Evolutionary conservation across 1,140 invertebrate genomes (phyloP).

Genomic region (Drosophila bocki): DNA sequence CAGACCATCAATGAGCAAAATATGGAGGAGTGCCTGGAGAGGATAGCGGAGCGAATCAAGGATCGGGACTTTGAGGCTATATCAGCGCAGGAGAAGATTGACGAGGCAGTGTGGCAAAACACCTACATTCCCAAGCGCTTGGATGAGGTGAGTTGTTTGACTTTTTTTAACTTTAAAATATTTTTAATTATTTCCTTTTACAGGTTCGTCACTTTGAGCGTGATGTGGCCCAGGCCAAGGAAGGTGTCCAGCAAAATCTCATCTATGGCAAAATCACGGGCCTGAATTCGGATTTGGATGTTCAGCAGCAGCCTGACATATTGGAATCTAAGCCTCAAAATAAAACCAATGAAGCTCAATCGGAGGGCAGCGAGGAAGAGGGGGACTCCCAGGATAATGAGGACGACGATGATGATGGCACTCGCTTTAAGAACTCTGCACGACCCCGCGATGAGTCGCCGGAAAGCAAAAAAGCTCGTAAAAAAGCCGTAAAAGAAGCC

Average conservation of each 20-base stretch:
- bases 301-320: slow-evolving; percentile 87
- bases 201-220: slow-evolving; percentile 95
- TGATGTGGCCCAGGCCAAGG: slow-evolving; percentile 92
- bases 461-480: slow-evolving; percentile 93
- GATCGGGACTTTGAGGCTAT: slow-evolving; percentile 87
- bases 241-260: slow-evolving; percentile 90
- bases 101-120: slow-evolving; percentile 97
- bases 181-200: neutral
- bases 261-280: slow-evolving; percentile 94
- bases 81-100: slow-evolving; percentile 90
- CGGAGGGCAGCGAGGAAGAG: slow-evolving; percentile 85
- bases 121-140: slow-evolving; percentile 97
- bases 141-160: slow-evolving; percentile 89
- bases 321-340: slow-evolving; percentile 58
- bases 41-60: slow-evolving; percentile 89
- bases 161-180: neutral
- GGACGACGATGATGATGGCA: slow-evolving; percentile 85
- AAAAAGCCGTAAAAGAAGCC: slow-evolving; percentile 94
- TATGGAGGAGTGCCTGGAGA: slow-evolving; percentile 92
- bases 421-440: slow-evolving; percentile 89
- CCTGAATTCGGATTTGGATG: slow-evolving; percentile 92
- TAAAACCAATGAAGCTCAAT: slow-evolving; percentile 77
- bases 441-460: slow-evolving; percentile 95
- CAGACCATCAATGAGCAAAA: slow-evolving; percentile 92
- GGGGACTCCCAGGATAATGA: slow-evolving; percentile 69